Evolutionary conservation across 2,888 invertebrate species (phyloP), one percentile per base, ranked within the genome.

Genomic region (Parnassius apollo): DNA sequence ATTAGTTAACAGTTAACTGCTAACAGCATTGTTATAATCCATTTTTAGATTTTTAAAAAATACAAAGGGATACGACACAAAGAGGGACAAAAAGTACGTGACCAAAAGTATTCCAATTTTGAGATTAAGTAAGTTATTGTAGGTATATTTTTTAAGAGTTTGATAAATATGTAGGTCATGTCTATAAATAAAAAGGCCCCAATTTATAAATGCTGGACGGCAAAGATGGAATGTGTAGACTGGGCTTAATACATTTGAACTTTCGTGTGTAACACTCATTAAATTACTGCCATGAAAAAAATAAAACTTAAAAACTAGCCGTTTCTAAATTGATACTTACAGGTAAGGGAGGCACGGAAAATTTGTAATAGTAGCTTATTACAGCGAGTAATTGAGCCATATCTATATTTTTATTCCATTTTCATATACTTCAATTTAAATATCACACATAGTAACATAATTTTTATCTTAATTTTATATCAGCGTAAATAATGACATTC

Each of bases 241-340:
- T 69, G 78, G 74, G 75, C 72, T 75, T 53, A 42, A 61, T 45
- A 25, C 65, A 66, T 68, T 83, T 79, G 71, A 82, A 81, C 75
- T 83, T 86, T 84, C 88, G 88, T 89, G 89, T 82, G 79, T 82
- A 85, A 75, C 74, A 75, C 80, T 81, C 85, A 76, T 88, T 86
- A 88, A 88, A 88, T 86, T 88, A 85, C 83, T 82, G 81, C 80
- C 68, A 73, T 85, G 77, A 84, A 82, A 82, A 35, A 79, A 79
- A 75, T 75, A 73, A 78, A 75, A 83, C 79, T 83, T 81, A 78
- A 81, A 83, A 85, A 86, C 80, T 82, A 85, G 80, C 80, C 80
- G 81, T 81, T 83, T 72, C 79, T 83, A 82, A 85, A 84, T 83
- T 85, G 82, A 83, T 80, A 80, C 78, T 74, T 77, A 74, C 58